These are phyloP conservation scores for Serripes groenlandicus DNA, from an alignment of 2,888 invertebrate genomes.

Conservation along the genomic window DNA sequence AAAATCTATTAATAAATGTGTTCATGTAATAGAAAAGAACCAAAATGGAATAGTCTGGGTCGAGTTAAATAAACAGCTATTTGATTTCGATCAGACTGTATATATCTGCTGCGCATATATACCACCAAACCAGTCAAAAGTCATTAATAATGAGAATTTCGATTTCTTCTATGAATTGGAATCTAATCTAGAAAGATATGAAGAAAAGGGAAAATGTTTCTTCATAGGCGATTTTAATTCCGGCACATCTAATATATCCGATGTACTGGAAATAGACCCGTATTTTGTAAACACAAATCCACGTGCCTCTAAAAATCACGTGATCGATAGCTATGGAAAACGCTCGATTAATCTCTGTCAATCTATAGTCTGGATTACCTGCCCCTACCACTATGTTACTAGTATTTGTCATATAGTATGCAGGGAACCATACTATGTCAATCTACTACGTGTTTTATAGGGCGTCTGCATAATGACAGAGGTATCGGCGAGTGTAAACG, in stretches of 20 bases:
- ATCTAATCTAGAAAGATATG: slow-evolving; percentile 1
- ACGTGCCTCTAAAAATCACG: slow-evolving; percentile 16
- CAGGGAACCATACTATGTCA: no score
- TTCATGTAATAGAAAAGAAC: no score
- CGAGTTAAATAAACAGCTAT: slow-evolving; percentile 7
- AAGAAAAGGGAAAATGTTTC: background rate
- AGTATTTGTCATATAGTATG: no score
- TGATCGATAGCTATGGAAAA: slow-evolving; percentile 27
- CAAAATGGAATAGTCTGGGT: slow-evolving; percentile 2
- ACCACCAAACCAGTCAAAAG: slow-evolving; percentile 26
- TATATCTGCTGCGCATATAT: slow-evolving; percentile 26
- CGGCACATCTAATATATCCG: slow-evolving; percentile 1
- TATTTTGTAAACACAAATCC: slow-evolving; percentile 9
- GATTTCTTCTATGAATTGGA: no score
- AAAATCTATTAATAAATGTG: background rate
- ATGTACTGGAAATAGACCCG: slow-evolving; percentile 23
- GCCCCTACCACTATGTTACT: no score
- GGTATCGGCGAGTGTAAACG: no score
- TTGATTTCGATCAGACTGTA: slow-evolving; percentile 6
- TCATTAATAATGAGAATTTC: slow-evolving; percentile 7
- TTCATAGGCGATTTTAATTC: slow-evolving; percentile 1
- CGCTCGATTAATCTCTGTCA: slow-evolving; percentile 22
- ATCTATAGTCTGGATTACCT: no score
- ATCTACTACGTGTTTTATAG: no score
- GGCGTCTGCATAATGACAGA: no score